Evolutionary conservation across 2,797 vertebrate species (phyloP), one percentile per base, ranked within the genome.

Genomic region (Dendrocincla tyrannina): DNA sequence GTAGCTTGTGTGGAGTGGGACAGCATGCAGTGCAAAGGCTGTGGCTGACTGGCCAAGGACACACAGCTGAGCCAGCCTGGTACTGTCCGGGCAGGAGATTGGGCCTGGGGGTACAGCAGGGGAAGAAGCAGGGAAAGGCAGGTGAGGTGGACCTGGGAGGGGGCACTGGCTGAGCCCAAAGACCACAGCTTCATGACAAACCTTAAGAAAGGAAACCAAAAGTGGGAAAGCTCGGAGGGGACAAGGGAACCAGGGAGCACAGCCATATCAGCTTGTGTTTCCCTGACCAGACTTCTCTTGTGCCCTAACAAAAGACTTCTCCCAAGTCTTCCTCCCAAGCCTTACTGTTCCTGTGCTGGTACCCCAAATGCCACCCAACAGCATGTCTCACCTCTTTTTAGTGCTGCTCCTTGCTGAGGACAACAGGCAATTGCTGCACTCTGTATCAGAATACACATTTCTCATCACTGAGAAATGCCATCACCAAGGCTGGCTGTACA

Each of bases 371-470:
- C 30, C 30, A 50, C 16, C 11, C 0, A 0, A 47, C 17, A 82
- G 11, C 8, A 3, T 0, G 0, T 63, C 25, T 67, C 49, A 30
- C 41, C 32, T 79, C 41, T 53, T 2, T 2, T 25, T 66, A 62
- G 41, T 58, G 56, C 82, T 85, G 30, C 32, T 56, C 32, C 41
- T 83, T 42, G 25, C 46, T 32, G 75, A 79, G 60, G 63, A 83
- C 73, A 88, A 70, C 72, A 95, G 42, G 58, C 33, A 42, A 53
- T 25, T 56, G 33, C 32, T 92, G 28, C 25, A 84, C 2, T 1
- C 55, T 93, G 18, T 69, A 78, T 83, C 82, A 91, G 73, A 92
- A 80, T 7, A 62, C 59, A 80, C 44, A 49, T 93, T 87, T 92
- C 63, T 87, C 87, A 85, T 60, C 55, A 28, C 47, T 25, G 72